phyloP scores from a whole-genome alignment of 2,888 invertebrate species.

The Plusia festucae region DNA sequence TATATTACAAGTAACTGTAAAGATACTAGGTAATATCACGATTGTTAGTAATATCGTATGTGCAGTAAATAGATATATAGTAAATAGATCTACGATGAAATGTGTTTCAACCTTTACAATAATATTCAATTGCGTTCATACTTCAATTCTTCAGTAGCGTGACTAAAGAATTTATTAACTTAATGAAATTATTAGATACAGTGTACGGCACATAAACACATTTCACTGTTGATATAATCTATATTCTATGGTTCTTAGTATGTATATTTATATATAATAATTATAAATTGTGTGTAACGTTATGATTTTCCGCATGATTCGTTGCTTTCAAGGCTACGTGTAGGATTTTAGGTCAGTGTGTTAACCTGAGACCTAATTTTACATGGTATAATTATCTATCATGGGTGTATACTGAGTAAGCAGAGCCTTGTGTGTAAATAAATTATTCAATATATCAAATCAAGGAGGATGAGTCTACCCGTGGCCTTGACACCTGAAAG shows the following conservation, averaged over 20 bases:
- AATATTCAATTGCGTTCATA: slow-evolving; percentile 9
- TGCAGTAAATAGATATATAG: background rate
- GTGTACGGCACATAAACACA: slow-evolving; percentile 23
- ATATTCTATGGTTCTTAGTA: no score
- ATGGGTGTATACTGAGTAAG: no score
- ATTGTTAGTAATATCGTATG: background rate
- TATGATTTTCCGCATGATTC: background rate
- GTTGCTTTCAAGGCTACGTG: background rate
- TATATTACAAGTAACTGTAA: no score
- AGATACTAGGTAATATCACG: background rate
- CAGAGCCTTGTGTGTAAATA: no score
- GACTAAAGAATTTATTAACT: slow-evolving; percentile 37
- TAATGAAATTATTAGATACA: slow-evolving; percentile 44
- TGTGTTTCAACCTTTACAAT: background rate
- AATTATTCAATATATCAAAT: no score
- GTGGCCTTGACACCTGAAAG: no score
- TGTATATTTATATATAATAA: no score
- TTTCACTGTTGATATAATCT: background rate
- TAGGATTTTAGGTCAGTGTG: background rate
- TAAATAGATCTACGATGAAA: background rate
- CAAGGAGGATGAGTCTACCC: no score
- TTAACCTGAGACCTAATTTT: background rate
- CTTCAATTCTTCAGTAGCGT: slow-evolving; percentile 14
- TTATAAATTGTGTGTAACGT: background rate
- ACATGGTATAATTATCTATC: no score